Conservation (phyloP, 2,797 vertebrate genomes). For the Pagetopsis macropterus region DNA sequence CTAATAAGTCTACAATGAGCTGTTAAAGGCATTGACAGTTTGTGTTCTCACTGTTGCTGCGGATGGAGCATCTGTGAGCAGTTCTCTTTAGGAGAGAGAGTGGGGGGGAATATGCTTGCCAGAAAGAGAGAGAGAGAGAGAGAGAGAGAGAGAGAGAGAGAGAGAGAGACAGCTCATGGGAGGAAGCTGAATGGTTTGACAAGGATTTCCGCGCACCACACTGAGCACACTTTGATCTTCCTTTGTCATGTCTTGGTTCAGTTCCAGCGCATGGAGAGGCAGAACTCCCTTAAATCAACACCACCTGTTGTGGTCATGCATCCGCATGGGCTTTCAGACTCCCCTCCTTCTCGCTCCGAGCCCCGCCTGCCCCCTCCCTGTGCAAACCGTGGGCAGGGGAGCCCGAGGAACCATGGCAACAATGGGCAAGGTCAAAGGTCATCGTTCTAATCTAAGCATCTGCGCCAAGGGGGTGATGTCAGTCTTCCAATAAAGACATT, state of each 20-base stretch:
- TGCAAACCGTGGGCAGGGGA: conserved; percentile 54
- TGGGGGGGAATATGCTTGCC: conserved; percentile 45
- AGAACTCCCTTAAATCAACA: conserved; percentile 80
- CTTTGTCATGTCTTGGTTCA: conserved; percentile 76
- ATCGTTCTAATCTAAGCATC: conserved; percentile 73
- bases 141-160: conserved; percentile 35
- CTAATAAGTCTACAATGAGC: conserved; percentile 62
- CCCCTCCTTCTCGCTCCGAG: conserved; percentile 36
- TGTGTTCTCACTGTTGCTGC: conserved; percentile 67
- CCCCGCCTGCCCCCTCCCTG: conserved; percentile 44
- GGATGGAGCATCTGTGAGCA: conserved; percentile 75
- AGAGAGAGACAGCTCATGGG: conserved; percentile 67
- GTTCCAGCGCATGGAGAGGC: conserved; percentile 73
- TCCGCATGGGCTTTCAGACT: conserved; percentile 56
- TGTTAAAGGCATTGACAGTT: conserved; percentile 75
- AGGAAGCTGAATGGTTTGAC: conserved; percentile 75
- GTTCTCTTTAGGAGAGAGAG: conserved; percentile 59
- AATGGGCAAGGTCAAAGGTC: conserved; percentile 75
- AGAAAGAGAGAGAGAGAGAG: conserved; percentile 27
- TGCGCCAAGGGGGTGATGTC: conserved; percentile 68
- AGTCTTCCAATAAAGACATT: conserved; percentile 65
- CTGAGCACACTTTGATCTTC: conserved; percentile 78
- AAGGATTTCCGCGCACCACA: conserved; percentile 72
- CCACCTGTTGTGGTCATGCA: conserved; percentile 82
- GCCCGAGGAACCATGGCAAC: conserved; percentile 80